phyloP scores from a whole-genome alignment of 2,888 invertebrate species.

The Microplitis manilae region DNA sequence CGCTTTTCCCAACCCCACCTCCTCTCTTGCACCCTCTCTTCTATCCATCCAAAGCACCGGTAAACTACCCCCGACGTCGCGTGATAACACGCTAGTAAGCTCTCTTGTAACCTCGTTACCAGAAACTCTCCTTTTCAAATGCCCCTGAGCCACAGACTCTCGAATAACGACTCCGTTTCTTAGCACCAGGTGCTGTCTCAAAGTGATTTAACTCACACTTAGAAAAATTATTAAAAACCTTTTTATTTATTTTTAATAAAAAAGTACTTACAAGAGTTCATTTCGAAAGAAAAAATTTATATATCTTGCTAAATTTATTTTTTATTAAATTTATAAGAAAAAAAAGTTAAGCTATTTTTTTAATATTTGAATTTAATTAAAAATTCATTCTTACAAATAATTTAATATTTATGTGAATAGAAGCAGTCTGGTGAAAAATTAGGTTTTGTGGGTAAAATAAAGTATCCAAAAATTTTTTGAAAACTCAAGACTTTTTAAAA shows the following conservation, averaged over 20 bases:
- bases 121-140: slow-evolving; percentile 42
- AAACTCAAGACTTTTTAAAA: no score
- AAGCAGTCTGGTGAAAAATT: no score
- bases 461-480: no score
- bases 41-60: slow-evolving; percentile 19
- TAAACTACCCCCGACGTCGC: slow-evolving; percentile 44
- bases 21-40: neutral
- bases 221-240: neutral
- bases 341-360: no score
- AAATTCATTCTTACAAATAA: no score
- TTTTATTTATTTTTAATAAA: neutral
- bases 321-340: no score
- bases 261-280: neutral
- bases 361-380: no score
- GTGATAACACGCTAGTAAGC: slow-evolving; percentile 58
- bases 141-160: slow-evolving; percentile 33
- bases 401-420: no score
- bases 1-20: slow-evolving; percentile 12
- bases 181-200: slow-evolving; percentile 25
- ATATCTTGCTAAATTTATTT: no score
- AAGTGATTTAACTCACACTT: slow-evolving; percentile 29
- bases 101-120: slow-evolving; percentile 62
- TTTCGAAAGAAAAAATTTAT: neutral
- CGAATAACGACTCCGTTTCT: slow-evolving; percentile 40
- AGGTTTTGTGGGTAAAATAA: no score